phyloP scores from a whole-genome alignment of 2,888 invertebrate genomes.

The Anaspis maculata region DNA sequence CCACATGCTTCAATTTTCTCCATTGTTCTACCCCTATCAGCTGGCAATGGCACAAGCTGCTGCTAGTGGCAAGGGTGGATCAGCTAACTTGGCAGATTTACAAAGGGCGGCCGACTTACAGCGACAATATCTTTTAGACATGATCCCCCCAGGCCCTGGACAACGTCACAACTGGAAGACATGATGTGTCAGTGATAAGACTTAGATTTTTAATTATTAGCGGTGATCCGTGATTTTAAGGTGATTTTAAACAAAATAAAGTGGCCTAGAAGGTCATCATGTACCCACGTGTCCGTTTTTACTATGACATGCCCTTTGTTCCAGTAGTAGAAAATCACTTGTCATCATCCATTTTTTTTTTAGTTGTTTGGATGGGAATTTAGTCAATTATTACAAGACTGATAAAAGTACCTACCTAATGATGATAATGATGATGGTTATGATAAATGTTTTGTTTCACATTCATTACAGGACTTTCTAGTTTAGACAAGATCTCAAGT shows the following conservation, averaged over 20 bases:
- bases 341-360: slow-evolving; percentile 9
- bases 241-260: slow-evolving; percentile 7
- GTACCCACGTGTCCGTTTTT: no score
- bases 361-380: slow-evolving; percentile 13
- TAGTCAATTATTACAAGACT: slow-evolving; percentile 17
- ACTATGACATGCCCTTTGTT: no score
- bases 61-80: slow-evolving; percentile 35
- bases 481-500: no score
- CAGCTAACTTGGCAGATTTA: slow-evolving; percentile 61
- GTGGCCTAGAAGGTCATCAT: no score
- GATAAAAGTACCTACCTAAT: slow-evolving; percentile 13
- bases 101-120: slow-evolving; percentile 84
- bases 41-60: slow-evolving; percentile 77
- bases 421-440: no score
- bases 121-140: slow-evolving; percentile 91
- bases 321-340: slow-evolving; percentile 19
- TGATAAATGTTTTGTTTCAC: no score
- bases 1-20: slow-evolving; percentile 84
- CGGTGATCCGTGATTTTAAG: no score
- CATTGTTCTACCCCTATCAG: slow-evolving; percentile 82
- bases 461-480: no score
- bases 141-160: slow-evolving; percentile 68
- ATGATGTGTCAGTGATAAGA: slow-evolving; percentile 42
- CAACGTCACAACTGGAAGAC: slow-evolving; percentile 56
- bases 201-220: slow-evolving; percentile 13